phyloP scores from a whole-genome alignment of 2,888 invertebrate species.

The Diadegma fenestrale region DNA sequence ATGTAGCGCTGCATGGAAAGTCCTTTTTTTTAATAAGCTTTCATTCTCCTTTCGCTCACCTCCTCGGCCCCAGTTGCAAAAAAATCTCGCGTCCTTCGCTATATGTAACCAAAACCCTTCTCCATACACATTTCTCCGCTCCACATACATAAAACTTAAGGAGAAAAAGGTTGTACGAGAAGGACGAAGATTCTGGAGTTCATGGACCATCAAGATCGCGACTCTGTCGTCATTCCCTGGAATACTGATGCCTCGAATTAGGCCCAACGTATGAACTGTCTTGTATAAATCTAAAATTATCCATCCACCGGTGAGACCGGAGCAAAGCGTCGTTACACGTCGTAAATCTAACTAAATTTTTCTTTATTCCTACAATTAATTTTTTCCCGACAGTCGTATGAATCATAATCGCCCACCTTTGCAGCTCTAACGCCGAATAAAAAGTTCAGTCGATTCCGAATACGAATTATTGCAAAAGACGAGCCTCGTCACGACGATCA shows the following conservation, averaged over 20 bases:
- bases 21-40: constrained; percentile 63
- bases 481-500: background rate
- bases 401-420: background rate
- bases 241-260: constrained; percentile 68
- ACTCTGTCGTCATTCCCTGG: constrained; percentile 63
- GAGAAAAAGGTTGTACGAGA: constrained; percentile 31
- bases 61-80: constrained; percentile 70
- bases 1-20: constrained; percentile 30
- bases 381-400: background rate
- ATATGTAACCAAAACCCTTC: constrained; percentile 78
- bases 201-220: constrained; percentile 69
- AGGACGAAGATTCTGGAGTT: constrained; percentile 64
- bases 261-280: constrained; percentile 13
- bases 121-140: constrained; percentile 76
- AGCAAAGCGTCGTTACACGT: background rate
- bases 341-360: background rate
- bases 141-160: constrained; percentile 63
- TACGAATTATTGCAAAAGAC: background rate
- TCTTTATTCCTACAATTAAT: background rate
- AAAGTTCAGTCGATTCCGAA: background rate
- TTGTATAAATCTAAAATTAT: background rate
- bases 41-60: constrained; percentile 47
- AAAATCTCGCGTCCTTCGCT: constrained; percentile 72
- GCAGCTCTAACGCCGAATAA: background rate
- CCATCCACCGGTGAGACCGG: background rate